Evolutionary conservation across 2,113 vertebrate species (phyloP).

Genomic region (Chauna torquata): DNA sequence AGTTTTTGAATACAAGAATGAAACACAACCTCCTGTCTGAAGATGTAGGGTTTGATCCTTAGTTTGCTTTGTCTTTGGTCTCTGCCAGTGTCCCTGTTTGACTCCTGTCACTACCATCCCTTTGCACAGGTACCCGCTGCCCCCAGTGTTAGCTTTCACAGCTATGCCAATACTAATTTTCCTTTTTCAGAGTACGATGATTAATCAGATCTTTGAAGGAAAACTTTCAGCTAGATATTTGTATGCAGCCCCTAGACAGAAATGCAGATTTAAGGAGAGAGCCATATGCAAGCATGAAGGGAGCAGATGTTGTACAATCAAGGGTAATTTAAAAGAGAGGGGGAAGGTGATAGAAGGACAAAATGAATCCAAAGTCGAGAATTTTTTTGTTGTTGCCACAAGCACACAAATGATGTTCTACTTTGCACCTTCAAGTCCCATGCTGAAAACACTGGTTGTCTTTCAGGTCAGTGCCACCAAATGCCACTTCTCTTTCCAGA

Average conservation of each 20-base stretch:
- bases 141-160: not conserved
- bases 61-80: not conserved
- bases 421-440: slow-evolving; percentile 8
- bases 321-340: slow-evolving; percentile 65
- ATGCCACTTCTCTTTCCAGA: not conserved
- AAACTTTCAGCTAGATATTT: slow-evolving; percentile 65
- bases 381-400: not conserved
- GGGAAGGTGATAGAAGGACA: slow-evolving; percentile 68
- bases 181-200: not conserved
- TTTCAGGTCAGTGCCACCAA: slow-evolving; percentile 29
- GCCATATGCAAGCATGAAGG: slow-evolving; percentile 63
- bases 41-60: not conserved
- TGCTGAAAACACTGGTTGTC: not conserved
- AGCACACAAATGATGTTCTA: not conserved
- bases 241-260: slow-evolving; percentile 58
- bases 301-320: slow-evolving; percentile 70
- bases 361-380: not conserved
- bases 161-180: not conserved
- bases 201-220: slow-evolving; percentile 6
- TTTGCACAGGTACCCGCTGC: not conserved
- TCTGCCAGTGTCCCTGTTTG: not conserved
- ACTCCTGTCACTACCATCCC: not conserved
- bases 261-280: slow-evolving; percentile 58
- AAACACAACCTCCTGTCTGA: not conserved
- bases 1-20: not conserved